phyloP scores from a whole-genome alignment of 2,113 vertebrate genomes.

The Festucalex cinctus region DNA sequence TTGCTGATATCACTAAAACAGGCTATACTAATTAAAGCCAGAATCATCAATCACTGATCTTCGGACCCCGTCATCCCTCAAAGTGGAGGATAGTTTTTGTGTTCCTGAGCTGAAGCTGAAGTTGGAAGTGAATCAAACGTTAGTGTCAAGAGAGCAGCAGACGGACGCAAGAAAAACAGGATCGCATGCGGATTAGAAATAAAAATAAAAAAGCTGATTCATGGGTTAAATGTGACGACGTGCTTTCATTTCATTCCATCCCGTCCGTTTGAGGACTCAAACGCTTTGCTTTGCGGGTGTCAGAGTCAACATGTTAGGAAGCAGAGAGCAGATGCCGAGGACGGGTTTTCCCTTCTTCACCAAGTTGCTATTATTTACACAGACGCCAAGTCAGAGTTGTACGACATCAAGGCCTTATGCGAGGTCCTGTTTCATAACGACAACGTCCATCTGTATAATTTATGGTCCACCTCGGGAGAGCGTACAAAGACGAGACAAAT shows the following conservation, averaged over 20 bases:
- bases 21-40: slow-evolving; percentile 86
- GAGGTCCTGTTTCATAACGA: slow-evolving; percentile 14
- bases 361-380: slow-evolving; percentile 34
- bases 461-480: slow-evolving; percentile 9
- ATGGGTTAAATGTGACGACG: slow-evolving; percentile 10
- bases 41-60: slow-evolving; percentile 77
- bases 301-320: slow-evolving; percentile 14
- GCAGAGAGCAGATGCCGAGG: slow-evolving; percentile 1
- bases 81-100: slow-evolving; percentile 32
- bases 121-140: slow-evolving; percentile 47
- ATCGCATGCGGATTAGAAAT: background rate
- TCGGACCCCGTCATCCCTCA: slow-evolving; percentile 51
- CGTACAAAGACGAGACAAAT: slow-evolving; percentile 14
- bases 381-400: slow-evolving; percentile 24
- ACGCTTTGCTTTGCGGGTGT: background rate
- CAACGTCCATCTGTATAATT: slow-evolving; percentile 15
- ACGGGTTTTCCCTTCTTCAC: slow-evolving; percentile 21
- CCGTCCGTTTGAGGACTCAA: background rate
- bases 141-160: slow-evolving; percentile 24
- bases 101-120: slow-evolving; percentile 24
- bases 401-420: slow-evolving; percentile 22
- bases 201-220: background rate
- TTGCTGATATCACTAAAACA: slow-evolving; percentile 80
- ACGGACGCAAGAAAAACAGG: slow-evolving; percentile 7
- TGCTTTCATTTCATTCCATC: background rate